These are phyloP conservation scores for Dasysyrphus tricinctus DNA, from an alignment of 2,888 invertebrate species.

Conservation along the genomic window DNA sequence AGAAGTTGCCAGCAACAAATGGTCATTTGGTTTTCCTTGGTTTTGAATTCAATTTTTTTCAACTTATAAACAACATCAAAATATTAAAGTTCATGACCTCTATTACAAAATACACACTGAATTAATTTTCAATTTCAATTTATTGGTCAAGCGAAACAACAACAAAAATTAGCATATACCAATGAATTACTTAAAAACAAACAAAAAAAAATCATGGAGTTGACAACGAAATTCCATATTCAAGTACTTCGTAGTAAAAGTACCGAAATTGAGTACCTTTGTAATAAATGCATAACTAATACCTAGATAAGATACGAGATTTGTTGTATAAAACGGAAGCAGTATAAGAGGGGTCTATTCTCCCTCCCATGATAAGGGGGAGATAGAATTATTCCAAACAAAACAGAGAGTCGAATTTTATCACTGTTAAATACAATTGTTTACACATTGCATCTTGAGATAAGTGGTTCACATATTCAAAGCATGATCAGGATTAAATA, in stretches of 20 bases:
- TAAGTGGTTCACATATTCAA: not conserved
- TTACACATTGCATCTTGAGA: conserved; percentile 8
- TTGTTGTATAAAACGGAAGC: not conserved
- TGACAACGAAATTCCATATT: not conserved
- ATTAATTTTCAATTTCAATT: conserved; percentile 8
- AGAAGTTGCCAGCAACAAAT: not conserved
- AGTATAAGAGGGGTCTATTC: not conserved
- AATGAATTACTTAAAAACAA: conserved; percentile 1
- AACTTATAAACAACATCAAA: not conserved
- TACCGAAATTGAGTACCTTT: not conserved
- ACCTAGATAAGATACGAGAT: not conserved
- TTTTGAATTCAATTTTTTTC: not conserved
- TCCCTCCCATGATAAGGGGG: not conserved
- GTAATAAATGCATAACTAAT: not conserved
- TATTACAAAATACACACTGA: conserved; percentile 2
- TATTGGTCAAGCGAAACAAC: not conserved
- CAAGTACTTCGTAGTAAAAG: conserved; percentile 1
- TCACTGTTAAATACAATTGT: not conserved
- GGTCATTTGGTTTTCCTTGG: not conserved
- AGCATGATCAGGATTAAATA: conserved; percentile 22
- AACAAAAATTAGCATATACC: not conserved
- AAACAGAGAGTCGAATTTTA: not conserved
- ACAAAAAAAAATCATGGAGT: not conserved
- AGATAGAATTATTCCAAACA: not conserved
- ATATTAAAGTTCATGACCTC: conserved; percentile 6